A percentile compares a stretch with the other conserved stretches of the same genome.
phyloP scores from a whole-genome alignment of 2,113 vertebrate genomes.

The Tichodroma muraria region DNA sequence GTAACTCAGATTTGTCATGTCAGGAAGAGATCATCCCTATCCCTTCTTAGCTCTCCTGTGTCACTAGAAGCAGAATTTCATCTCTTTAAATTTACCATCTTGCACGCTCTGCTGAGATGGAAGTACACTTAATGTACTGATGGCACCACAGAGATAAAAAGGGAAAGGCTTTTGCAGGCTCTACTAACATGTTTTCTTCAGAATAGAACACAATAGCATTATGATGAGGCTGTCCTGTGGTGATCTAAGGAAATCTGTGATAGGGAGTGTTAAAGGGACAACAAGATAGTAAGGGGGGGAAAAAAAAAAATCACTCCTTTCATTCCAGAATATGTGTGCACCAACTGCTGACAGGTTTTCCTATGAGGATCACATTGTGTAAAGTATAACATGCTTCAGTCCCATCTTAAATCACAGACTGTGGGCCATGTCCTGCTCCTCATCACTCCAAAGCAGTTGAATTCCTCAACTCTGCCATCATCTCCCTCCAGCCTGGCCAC shows the following conservation, averaged over 20 bases:
- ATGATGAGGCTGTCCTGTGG: background rate
- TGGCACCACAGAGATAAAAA: background rate
- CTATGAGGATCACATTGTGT: background rate
- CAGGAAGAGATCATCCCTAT: background rate
- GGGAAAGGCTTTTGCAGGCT: background rate
- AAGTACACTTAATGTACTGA: background rate
- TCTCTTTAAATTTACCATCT: background rate
- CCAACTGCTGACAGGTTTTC: background rate
- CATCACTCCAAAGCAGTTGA: background rate
- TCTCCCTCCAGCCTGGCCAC: background rate
- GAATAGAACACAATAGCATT: background rate
- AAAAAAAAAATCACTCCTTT: background rate
- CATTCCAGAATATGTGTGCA: background rate
- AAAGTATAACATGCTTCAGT: background rate
- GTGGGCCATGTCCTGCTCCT: background rate
- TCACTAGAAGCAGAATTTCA: background rate
- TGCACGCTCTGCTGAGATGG: background rate
- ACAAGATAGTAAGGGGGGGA: background rate
- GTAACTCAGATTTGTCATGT: background rate
- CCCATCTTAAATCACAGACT: background rate
- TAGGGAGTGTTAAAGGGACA: background rate
- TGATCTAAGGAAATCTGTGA: background rate
- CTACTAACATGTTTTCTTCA: background rate
- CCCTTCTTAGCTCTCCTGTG: background rate
- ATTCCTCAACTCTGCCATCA: background rate